Percentiles rank a stretch among this genome's conserved stretches.
These are phyloP conservation scores for Idaea dimidiata DNA, from an alignment of 2,888 invertebrate genomes.

Conservation along the genomic window DNA sequence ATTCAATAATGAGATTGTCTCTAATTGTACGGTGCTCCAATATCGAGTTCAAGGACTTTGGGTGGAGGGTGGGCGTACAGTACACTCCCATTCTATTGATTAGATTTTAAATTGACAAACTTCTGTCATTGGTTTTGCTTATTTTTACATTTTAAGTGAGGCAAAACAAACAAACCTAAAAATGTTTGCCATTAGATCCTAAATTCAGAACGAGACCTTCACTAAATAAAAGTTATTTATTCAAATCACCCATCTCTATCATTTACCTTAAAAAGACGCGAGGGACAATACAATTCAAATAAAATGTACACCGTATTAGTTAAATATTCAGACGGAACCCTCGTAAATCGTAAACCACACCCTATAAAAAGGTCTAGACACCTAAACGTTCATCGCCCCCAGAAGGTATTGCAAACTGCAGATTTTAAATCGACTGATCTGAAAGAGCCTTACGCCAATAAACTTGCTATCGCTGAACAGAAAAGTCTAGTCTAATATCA, in stretches of 20 bases:
- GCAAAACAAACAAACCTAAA: no score
- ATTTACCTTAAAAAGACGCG: not conserved
- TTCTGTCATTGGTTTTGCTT: no score
- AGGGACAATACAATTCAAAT: not conserved
- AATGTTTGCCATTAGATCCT: not conserved
- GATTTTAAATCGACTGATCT: not conserved
- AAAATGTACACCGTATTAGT: not conserved
- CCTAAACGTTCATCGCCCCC: not conserved
- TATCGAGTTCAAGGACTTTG: no score
- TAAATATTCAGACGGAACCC: not conserved
- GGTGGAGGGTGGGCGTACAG: no score
- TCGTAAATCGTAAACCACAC: not conserved
- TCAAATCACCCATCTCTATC: not conserved
- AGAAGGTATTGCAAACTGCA: not conserved
- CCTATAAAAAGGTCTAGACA: not conserved
- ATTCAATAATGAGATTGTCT: no score
- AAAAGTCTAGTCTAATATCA: not conserved
- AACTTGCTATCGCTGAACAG: not conserved
- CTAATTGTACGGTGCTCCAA: no score
- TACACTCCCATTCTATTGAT: no score
- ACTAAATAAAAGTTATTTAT: not conserved
- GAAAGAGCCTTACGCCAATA: no score
- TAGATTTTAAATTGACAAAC: no score
- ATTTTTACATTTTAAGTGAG: no score
- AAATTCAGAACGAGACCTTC: not conserved